Percentiles rank a stretch among this genome's conserved stretches.
Conservation (phyloP, 2,113 vertebrate genomes). For the Canis aureus region DNA sequence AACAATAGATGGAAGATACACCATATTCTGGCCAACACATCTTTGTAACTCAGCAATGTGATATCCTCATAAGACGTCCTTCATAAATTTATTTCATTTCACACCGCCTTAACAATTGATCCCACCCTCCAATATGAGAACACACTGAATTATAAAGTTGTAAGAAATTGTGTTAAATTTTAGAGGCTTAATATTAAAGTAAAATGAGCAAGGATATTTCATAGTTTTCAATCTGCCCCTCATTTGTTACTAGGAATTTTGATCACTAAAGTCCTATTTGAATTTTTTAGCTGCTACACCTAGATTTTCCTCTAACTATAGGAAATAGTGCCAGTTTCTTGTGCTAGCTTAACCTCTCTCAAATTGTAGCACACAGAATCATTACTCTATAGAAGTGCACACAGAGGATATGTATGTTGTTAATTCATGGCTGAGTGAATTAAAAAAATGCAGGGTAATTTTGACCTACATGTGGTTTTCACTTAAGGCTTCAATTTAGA, state of each 20-base stretch:
- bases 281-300: neutral
- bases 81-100: conserved; percentile 9
- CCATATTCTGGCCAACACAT: neutral
- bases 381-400: neutral
- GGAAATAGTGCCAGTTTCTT: too few relatives aligned
- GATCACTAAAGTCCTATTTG: neutral
- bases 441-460: neutral
- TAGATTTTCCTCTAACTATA: neutral
- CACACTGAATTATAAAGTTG: neutral
- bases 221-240: neutral
- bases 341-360: neutral
- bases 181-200: neutral
- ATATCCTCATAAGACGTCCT: neutral
- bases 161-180: neutral
- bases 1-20: neutral
- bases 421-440: neutral
- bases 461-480: neutral
- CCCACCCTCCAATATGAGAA: neutral
- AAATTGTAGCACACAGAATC: neutral
- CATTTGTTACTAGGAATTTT: neutral
- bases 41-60: neutral
- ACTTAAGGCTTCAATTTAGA: neutral
- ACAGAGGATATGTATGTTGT: neutral
- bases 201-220: neutral
- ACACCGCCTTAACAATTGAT: neutral